Base-by-base conservation (phyloP, 2,888 invertebrate genomes). In the Epicampocera succincta region DNA sequence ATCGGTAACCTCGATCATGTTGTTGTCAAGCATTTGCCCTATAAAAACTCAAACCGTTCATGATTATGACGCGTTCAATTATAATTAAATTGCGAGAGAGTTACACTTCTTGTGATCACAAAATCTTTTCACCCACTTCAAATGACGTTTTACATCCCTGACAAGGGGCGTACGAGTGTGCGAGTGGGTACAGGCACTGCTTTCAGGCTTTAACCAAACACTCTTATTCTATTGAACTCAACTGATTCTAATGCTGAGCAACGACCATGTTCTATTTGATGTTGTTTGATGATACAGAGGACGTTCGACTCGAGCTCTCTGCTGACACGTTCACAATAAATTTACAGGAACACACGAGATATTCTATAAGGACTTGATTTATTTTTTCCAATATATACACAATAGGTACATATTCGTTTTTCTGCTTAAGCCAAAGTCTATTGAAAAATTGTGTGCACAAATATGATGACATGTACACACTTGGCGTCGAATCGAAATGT, bases 401-500 rank as follows among this genome's bases (percentile, higher is more conserved):
- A n/a, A n/a, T n/a, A n/a, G n/a, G n/a, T 17, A 13, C 72, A 17
- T 56, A 3, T 65, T 46, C 56, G 21, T 46, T 21, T 61, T 48
- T 66, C 3, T 25, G 25, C 3, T 25, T 25, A 38, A 56, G 29
- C 1, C n/a, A 80, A 76, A 63, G 58, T 54, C 74, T 72, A 73
- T 76, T 58, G 81, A 75, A 82, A 78, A 78, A 68, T 66, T 78
- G 40, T 71, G 33, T 69, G 54, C 78, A 69, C 74, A 78, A 74
- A 71, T 78, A 75, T 82, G 82, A 78, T 82, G 82, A 82, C 82
- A 82, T 61, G 74, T 72, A 63, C 38, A 69, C 25, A 68, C 19
- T 71, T 80, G 54, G 11, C 33, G 63, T 40, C 15, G 19, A 21
- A 71, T 42, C 40, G 58, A 65, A 42, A 58, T 61, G 33, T 48